Evolutionary conservation across 1,140 invertebrate genomes (phyloP).

Genomic region (Cydia splendana): DNA sequence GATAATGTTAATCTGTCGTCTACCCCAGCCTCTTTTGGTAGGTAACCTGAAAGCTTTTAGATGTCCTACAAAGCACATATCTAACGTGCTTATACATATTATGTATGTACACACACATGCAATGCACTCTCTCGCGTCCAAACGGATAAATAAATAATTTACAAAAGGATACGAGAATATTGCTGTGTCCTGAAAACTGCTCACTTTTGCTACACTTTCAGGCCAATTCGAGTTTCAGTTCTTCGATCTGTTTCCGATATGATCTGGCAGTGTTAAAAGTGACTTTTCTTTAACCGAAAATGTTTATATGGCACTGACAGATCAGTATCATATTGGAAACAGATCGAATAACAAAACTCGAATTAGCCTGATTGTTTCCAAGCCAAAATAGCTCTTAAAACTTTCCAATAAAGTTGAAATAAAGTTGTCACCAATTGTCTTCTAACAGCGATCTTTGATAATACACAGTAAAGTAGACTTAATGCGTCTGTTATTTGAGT

Average conservation of each 20-base stretch:
- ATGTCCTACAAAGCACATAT: too few species aligned
- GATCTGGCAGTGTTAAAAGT: too few species aligned
- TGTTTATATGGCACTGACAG: too few species aligned
- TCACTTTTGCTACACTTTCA: not conserved
- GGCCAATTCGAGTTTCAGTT: too few species aligned
- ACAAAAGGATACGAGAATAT: not conserved
- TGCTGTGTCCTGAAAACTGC: conserved; percentile 15
- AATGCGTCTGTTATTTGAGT: not conserved
- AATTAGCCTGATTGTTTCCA: not conserved
- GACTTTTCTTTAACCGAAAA: too few species aligned
- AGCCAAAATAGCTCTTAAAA: not conserved
- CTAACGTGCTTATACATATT: too few species aligned
- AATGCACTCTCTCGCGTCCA: not conserved
- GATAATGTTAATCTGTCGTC: too few species aligned
- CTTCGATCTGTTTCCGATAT: too few species aligned
- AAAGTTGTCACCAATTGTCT: not conserved
- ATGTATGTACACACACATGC: not conserved
- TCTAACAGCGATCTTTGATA: not conserved
- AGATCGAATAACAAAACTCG: too few species aligned
- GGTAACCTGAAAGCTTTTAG: too few species aligned
- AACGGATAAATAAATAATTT: conserved; percentile 5
- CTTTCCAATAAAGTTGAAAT: not conserved
- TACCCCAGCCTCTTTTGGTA: too few species aligned
- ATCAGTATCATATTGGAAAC: too few species aligned
- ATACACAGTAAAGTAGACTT: not conserved